Evolutionary conservation across 2,113 vertebrate species (phyloP), one percentile per base, ranked within the genome.

Genomic region (Rhinogobius similis): DNA sequence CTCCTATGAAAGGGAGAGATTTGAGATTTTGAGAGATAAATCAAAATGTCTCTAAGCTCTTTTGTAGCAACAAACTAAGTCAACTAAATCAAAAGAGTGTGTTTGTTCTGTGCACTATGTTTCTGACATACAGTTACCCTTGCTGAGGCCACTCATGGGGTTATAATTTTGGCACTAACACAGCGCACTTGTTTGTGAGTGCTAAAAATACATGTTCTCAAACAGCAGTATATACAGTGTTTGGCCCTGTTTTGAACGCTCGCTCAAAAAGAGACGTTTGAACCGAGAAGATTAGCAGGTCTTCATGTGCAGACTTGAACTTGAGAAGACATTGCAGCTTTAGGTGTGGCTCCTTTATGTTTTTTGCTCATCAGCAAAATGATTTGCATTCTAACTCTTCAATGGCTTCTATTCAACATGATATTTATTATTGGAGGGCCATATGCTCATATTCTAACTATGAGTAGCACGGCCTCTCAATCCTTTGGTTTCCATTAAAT

Each of bases 201-300:
- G 44, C 65, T 73, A 67, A 67, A 73, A 66, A 50, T 71, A 3
- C 13, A 61, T 61, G 29, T 61, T 38, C 58, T 36, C 29, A 36
- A 59, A 61, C 58, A 36, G 16, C 58, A 61, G 24, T 4, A 58
- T 9, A 13, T 58, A 9, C 23, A 58, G 27, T 38, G 18, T 61
- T 61, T 61, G 10, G 12, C 10, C 3, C 27, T 1, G 8, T 2
- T 56, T 6, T 55, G 3, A 55, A 26, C 27, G 14, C 55, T 58
- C 27, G n/a, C 56, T 59, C 26, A 14, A 29, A 20, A 20, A 18
- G 27, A 16, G 24, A 10, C 5, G 14, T 24, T 24, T 53, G 9
- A 53, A 4, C 23, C 2, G 3, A 27, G 24, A 24, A 1, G 4
- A 55, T 55, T 26, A 55, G 23, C 52, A 26, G 21, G 21, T 53